Base-by-base conservation (phyloP, 2,113 vertebrate genomes). In the Tenebrosternarchus preto region DNA sequence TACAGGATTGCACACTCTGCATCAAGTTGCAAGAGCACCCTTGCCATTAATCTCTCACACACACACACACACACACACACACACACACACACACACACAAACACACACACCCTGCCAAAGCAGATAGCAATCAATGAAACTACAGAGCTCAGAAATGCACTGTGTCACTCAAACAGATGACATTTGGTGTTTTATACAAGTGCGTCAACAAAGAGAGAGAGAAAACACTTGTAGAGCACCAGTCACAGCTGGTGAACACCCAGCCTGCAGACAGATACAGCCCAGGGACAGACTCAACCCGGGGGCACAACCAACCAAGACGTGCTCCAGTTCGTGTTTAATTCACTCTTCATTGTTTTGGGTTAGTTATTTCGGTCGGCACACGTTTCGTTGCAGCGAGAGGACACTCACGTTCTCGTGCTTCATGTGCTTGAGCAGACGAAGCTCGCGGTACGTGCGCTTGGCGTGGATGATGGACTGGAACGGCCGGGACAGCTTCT, bases 391-490 rank as follows among this genome's bases (percentile, higher is more conserved):
- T 2, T 36, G 33, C 33, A 12, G 11, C 8, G 50, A 29, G n/a
- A 4, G 31, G 39, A 5, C n/a, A 94, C 96, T 97, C 83, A 98
- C 97, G 17, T 99, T 99, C 89, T 99, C 97, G 0, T 99, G 97
- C 78, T 98, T 98, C 96, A 99, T 98, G 85, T 99, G 97, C 86
- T 98, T 99, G 36, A 99, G 95, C 20, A 99, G 92, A 33, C 97
- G 94, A 24, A 99, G 91, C 83, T 99, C 97, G 74, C 97, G 88
- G 91, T 99, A 99, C 27, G 97, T 98, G 84, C 97, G 94, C 79
- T 98, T 99, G 85, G 97, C 96, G 0, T 99, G 97, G 88, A 99
- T 98, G 87, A 98, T 95, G 80, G 97, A 99, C 92, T 99, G 97
- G 89, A 99, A 99, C 0, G 97, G 97, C 60, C 97, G 92, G 19